Conservation (phyloP, 2,888 invertebrate species). For the Melanophora roralis region DNA sequence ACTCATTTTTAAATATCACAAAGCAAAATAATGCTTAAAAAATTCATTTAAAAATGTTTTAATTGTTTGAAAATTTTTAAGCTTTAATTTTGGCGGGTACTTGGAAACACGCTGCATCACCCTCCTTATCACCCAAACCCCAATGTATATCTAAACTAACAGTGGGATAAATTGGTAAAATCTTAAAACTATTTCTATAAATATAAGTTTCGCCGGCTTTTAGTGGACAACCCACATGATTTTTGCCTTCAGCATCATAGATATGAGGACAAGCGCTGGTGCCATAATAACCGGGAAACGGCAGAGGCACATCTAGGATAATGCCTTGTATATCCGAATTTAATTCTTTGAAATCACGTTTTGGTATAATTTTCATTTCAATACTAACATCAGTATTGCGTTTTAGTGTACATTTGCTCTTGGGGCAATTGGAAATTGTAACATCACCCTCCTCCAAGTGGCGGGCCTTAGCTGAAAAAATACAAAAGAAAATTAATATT, state of each 20-base stretch:
- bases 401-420: slow-evolving; percentile 82
- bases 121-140: slow-evolving; percentile 78
- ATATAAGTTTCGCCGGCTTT: slow-evolving; percentile 82
- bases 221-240: slow-evolving; percentile 82
- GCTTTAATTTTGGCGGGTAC: slow-evolving; percentile 82
- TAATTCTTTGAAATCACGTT: slow-evolving; percentile 79
- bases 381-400: slow-evolving; percentile 80
- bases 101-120: slow-evolving; percentile 82
- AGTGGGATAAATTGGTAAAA: slow-evolving; percentile 79
- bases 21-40: slow-evolving; percentile 62
- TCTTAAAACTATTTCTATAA: slow-evolving; percentile 82
- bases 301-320: slow-evolving; percentile 81
- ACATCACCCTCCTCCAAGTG: slow-evolving; percentile 78
- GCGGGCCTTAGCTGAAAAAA: slow-evolving; percentile 76
- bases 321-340: slow-evolving; percentile 82
- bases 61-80: slow-evolving; percentile 51
- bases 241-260: slow-evolving; percentile 80
- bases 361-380: slow-evolving; percentile 80
- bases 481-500: too few relatives aligned
- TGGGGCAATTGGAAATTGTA: slow-evolving; percentile 81
- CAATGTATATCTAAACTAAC: slow-evolving; percentile 81
- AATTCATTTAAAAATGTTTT: not conserved
- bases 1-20: slow-evolving; percentile 45
- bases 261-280: slow-evolving; percentile 83
- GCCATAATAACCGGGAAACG: slow-evolving; percentile 88